Evolutionary conservation across 2,888 invertebrate species (phyloP).

Genomic region (Drosophila flavopinicola): DNA sequence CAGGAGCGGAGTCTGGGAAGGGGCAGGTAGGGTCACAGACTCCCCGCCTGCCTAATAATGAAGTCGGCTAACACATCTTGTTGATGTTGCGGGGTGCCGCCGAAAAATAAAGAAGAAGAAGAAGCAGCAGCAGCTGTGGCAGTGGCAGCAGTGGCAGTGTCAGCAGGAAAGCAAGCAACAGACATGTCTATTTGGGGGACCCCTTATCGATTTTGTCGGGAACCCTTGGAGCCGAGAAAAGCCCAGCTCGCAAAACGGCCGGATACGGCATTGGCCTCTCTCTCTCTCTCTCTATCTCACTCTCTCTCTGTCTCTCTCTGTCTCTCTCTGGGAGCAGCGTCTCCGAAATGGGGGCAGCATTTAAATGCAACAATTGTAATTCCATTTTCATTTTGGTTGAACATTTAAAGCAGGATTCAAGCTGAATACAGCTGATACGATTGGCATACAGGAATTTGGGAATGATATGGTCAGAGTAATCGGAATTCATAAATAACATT

Average conservation of each 20-base stretch:
- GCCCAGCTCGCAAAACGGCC: not conserved
- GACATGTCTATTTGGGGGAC: slow-evolving; percentile 74
- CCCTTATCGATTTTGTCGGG: slow-evolving; percentile 72
- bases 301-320: not conserved
- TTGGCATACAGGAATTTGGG: not conserved
- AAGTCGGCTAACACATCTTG: slow-evolving; percentile 75
- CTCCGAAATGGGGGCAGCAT: slow-evolving; percentile 67
- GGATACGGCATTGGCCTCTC: slow-evolving; percentile 25
- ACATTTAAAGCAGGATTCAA: slow-evolving; percentile 19
- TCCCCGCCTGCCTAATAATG: slow-evolving; percentile 59
- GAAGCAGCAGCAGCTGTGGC: slow-evolving; percentile 9
- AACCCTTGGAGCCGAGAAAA: too few species aligned
- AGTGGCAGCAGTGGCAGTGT: not conserved
- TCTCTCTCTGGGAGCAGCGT: slow-evolving; percentile 3
- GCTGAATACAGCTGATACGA: too few species aligned
- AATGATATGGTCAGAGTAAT: too few species aligned
- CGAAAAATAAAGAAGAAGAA: slow-evolving; percentile 22
- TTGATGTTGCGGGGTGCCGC: slow-evolving; percentile 56
- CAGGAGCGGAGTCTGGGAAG: not conserved
- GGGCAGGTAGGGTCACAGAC: not conserved
- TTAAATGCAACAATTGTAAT: slow-evolving; percentile 80
- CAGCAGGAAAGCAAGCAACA: slow-evolving; percentile 29
- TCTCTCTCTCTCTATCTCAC: too few species aligned
- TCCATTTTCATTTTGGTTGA: slow-evolving; percentile 51
- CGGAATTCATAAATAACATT: too few species aligned